A percentile compares a stretch with the other conserved stretches of the same genome.
Conservation (phyloP, 2,888 invertebrate genomes). For the Pinctada fucata region DNA sequence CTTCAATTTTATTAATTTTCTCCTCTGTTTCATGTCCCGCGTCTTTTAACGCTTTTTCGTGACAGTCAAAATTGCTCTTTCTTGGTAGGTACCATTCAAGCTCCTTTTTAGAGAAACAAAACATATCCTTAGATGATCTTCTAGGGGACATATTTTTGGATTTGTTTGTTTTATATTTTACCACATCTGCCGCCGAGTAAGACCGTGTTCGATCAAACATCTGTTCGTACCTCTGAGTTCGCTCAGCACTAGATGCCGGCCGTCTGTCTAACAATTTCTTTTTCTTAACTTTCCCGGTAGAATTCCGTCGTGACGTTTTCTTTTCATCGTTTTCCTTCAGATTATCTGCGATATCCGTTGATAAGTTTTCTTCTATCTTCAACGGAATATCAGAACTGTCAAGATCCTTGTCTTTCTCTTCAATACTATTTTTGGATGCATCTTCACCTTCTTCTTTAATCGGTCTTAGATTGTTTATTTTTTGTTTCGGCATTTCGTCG, state of each 20-base stretch:
- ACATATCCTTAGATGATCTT: constrained; percentile 5
- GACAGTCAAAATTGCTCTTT: constrained; percentile 61
- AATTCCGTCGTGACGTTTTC: no score
- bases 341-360: neutral
- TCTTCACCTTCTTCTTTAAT: constrained; percentile 12
- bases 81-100: constrained; percentile 60
- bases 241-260: neutral
- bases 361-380: constrained; percentile 3
- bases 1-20: constrained; percentile 9
- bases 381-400: constrained; percentile 6
- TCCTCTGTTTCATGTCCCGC: constrained; percentile 54
- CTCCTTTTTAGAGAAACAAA: constrained; percentile 42
- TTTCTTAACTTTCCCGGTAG: no score
- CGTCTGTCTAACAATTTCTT: neutral
- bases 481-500: constrained; percentile 5
- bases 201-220: neutral
- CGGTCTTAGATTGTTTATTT: neutral
- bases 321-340: no score
- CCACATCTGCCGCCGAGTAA: constrained; percentile 5
- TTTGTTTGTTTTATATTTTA: neutral
- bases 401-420: no score
- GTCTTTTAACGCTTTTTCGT: constrained; percentile 60
- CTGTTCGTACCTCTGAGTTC: neutral
- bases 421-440: no score
- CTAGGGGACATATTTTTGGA: neutral